Evolutionary conservation across 2,113 vertebrate genomes (phyloP).

Genomic region (Orthonyx spaldingii): DNA sequence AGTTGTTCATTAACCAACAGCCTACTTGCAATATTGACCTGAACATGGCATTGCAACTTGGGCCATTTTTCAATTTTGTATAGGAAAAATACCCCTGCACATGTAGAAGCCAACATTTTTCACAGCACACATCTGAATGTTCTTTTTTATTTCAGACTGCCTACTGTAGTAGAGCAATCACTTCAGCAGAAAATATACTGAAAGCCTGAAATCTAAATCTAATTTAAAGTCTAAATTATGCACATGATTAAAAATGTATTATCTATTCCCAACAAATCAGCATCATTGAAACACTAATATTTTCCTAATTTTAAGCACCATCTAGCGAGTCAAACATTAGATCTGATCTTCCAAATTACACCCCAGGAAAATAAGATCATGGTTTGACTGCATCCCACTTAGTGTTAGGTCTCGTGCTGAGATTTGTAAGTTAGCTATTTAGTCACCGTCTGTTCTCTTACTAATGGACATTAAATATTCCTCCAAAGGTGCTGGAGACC

Average conservation of each 20-base stretch:
- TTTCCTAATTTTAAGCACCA: slow-evolving; percentile 18
- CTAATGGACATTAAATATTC: background rate
- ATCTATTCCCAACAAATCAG: background rate
- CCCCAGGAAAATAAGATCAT: background rate
- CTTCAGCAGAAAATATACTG: background rate
- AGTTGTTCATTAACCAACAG: background rate
- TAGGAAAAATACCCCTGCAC: background rate
- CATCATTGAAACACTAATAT: background rate
- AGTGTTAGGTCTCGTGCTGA: background rate
- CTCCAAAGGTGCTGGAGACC: background rate
- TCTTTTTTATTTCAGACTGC: background rate
- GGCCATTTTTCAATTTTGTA: background rate
- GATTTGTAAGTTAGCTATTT: background rate
- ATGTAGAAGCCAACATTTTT: background rate
- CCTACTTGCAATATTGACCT: background rate
- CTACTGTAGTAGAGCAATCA: background rate
- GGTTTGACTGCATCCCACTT: background rate
- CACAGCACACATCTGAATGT: background rate
- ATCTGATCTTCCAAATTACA: background rate
- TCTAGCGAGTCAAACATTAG: background rate
- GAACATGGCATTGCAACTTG: background rate
- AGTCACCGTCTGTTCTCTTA: background rate
- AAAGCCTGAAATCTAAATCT: background rate
- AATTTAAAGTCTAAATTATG: background rate
- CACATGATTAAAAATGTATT: background rate